Base-by-base conservation (phyloP, 2,797 vertebrate genomes). In the Diplodus sargus region DNA sequence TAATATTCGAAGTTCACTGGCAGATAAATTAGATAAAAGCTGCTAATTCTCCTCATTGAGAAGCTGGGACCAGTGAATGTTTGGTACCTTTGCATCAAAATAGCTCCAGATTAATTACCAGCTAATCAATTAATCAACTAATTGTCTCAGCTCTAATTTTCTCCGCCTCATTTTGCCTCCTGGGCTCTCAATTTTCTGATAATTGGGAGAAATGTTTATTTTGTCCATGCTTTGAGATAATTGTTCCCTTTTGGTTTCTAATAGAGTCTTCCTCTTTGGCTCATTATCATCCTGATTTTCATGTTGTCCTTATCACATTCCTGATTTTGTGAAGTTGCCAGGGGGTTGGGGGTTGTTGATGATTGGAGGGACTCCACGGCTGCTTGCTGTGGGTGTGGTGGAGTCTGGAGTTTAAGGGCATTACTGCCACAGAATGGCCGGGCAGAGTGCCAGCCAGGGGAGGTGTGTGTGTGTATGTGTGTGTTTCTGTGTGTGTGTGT, bases 371-470 rank as follows among this genome's bases (percentile, higher is more conserved):
- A 67, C 81, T 85, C 62, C 66, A 69, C 66, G 84, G 68, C 86
- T 69, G 75, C 80, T 83, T 49, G 8, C 75, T 57, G 78, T 85
- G 85, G 87, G 90, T 87, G 87, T 92, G 91, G 88, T 84, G 81
- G 82, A 84, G 92, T 90, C 86, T 91, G 86, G 86, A 90, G 87
- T 94, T 91, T 92, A 92, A 93, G 91, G 90, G 89, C 90, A 93
- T 93, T 92, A 88, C 85, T 84, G 89, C 87, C 89, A 90, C 88
- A 90, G 91, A 93, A 88, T 84, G 85, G 81, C 87, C 68, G 86
- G 92, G 91, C 90, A 70, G 64, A 74, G 80, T 77, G 89, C 94
- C 93, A 93, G 84, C 78, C 82, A 63, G 85, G 69, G 82, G 72
- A 65, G 43, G 80, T 78, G 79, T 86, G 78, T 86, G 78, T 71